Conservation (phyloP, 2,113 vertebrate species). For the Erythrocercus mccallii region DNA sequence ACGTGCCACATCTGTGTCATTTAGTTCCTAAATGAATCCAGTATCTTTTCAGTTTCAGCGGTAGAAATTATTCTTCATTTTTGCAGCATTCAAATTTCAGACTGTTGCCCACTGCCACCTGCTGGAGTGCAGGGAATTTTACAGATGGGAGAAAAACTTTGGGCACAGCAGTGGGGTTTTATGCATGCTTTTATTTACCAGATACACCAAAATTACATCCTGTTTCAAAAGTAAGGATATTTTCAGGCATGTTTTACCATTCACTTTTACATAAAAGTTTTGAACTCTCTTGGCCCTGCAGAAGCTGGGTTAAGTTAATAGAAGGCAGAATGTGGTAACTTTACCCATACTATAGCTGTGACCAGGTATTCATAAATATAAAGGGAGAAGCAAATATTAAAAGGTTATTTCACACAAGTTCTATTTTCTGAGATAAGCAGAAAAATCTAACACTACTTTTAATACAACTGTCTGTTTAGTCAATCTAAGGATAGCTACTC, state of each 20-base stretch:
- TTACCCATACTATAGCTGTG: not conserved
- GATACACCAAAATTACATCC: not conserved
- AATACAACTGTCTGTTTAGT: not conserved
- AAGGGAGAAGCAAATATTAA: not conserved
- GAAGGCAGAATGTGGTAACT: not conserved
- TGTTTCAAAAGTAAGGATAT: not conserved
- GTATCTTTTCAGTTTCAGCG: not conserved
- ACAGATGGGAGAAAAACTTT: not conserved
- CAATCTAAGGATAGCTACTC: not conserved
- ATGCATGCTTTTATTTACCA: not conserved
- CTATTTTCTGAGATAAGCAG: not conserved
- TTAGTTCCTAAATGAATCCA: not conserved
- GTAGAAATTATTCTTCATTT: not conserved
- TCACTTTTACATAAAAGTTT: not conserved
- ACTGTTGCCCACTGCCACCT: conserved; percentile 57
- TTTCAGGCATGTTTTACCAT: not conserved
- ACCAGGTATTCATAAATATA: not conserved
- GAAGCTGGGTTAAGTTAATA: not conserved
- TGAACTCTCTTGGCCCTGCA: not conserved
- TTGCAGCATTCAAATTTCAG: not conserved
- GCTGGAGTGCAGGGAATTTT: not conserved
- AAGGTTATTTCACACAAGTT: not conserved
- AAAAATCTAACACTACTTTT: not conserved
- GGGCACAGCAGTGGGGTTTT: not conserved
- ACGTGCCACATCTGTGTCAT: not conserved